Percentiles rank a stretch among this genome's conserved stretches.
Conservation (phyloP, 2,797 vertebrate genomes). For the Lepus oiostolus region DNA sequence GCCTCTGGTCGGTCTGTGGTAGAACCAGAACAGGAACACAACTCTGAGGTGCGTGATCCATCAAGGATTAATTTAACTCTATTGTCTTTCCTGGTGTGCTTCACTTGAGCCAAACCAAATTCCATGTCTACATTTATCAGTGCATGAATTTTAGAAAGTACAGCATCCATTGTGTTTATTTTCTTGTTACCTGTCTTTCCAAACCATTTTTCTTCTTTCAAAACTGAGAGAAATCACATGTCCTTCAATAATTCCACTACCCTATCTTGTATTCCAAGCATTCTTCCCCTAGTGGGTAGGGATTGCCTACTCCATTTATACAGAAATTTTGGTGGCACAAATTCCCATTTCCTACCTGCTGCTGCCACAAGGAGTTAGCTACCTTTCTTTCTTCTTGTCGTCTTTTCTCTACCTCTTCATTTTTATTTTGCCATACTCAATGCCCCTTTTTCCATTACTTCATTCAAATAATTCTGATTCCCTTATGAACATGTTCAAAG, state of each 20-base stretch:
- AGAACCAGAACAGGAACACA: neutral
- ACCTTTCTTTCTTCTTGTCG: neutral
- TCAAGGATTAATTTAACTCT: neutral
- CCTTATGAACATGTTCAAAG: neutral
- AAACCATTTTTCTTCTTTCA: neutral
- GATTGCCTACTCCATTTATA: fast-evolving
- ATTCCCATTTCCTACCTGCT: neutral
- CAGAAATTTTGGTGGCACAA: neutral
- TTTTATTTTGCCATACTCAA: neutral
- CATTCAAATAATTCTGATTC: neutral
- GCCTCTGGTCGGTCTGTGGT: neutral
- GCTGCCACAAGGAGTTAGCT: neutral
- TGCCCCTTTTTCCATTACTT: neutral
- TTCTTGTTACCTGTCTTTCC: neutral
- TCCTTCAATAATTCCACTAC: neutral
- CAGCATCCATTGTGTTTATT: fast-evolving
- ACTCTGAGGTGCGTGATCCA: neutral
- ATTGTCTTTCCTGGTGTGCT: neutral
- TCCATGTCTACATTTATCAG: neutral
- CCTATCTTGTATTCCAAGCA: neutral
- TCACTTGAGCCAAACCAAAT: neutral
- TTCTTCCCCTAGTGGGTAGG: neutral
- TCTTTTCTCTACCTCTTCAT: neutral
- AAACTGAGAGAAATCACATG: neutral
- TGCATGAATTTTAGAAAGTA: neutral